Evolutionary conservation across 1,140 invertebrate genomes (phyloP).

Genomic region (Drosophila sp.): DNA sequence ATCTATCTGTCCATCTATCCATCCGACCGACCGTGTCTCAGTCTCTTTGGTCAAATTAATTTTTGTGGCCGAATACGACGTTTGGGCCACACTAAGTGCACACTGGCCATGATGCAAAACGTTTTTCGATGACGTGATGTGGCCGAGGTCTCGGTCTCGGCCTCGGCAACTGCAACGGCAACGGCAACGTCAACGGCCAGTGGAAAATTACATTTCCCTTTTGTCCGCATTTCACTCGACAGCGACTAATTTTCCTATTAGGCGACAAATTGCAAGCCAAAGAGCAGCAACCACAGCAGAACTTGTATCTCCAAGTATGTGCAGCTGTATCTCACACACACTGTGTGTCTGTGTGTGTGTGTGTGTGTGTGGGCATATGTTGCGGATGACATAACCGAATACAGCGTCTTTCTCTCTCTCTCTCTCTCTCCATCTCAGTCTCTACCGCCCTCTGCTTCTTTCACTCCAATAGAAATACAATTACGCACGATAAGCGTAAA

Average conservation of each 20-base stretch:
- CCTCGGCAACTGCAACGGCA: too few relatives aligned
- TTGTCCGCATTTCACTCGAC: constrained; percentile 29
- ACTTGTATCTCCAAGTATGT: constrained; percentile 2
- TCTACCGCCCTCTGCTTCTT: constrained; percentile 10
- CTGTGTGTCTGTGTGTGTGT: too few relatives aligned
- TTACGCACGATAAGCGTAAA: constrained; percentile 37
- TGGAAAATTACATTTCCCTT: constrained; percentile 49
- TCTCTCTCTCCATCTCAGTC: constrained; percentile 5
- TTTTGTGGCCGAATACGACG: constrained; percentile 62
- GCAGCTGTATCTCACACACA: neutral
- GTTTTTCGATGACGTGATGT: constrained; percentile 41
- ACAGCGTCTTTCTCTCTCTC: constrained; percentile 25
- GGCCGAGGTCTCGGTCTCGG: constrained; percentile 5
- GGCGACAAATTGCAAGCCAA: constrained; percentile 28
- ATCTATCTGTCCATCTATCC: neutral
- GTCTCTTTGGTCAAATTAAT: constrained; percentile 53
- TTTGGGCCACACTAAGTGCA: constrained; percentile 60
- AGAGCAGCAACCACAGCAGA: constrained; percentile 1
- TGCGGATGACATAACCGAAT: constrained; percentile 52
- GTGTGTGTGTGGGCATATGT: neutral
- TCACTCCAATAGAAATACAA: constrained; percentile 21
- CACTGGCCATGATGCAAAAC: constrained; percentile 32
- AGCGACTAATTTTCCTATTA: constrained; percentile 55
- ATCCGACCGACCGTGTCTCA: constrained; percentile 14
- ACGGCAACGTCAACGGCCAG: constrained; percentile 1